Conservation (phyloP, 2,113 vertebrate species). For the Caracal caracal region DNA sequence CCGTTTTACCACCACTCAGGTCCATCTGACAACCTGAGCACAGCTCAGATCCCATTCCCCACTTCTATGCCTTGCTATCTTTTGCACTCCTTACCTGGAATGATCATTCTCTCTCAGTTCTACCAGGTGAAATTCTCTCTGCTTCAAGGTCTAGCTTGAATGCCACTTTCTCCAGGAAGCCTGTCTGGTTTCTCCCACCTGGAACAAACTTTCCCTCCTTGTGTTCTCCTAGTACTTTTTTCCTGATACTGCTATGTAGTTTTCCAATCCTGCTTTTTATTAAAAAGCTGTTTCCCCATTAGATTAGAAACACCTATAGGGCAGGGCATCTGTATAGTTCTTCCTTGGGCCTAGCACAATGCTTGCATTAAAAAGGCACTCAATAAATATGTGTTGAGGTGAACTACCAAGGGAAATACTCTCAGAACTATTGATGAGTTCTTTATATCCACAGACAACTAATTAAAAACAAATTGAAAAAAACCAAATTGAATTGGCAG, state of each 20-base stretch:
- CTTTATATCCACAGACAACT: background rate
- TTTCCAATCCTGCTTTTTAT: background rate
- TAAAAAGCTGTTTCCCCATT: background rate
- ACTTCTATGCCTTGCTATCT: background rate
- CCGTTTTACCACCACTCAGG: background rate
- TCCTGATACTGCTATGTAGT: background rate
- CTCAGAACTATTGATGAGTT: background rate
- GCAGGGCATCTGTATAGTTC: background rate
- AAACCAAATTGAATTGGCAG: background rate
- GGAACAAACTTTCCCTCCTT: background rate
- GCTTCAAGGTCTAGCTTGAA: background rate
- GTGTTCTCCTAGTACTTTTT: background rate
- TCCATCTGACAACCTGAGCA: background rate
- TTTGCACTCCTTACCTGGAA: background rate
- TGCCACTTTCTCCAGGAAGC: background rate
- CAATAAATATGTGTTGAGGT: background rate
- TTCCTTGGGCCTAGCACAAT: background rate
- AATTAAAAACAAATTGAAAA: background rate
- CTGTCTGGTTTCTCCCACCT: background rate
- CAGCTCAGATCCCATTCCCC: rapidly evolving
- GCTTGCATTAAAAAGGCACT: background rate
- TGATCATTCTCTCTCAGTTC: background rate
- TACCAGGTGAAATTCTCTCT: background rate
- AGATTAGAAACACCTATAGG: background rate
- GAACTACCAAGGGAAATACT: background rate